A percentile compares a stretch with the other conserved stretches of the same genome.
These are phyloP conservation scores for Microtus richardsoni DNA, from an alignment of 2,113 vertebrate genomes.

Conservation along the genomic window DNA sequence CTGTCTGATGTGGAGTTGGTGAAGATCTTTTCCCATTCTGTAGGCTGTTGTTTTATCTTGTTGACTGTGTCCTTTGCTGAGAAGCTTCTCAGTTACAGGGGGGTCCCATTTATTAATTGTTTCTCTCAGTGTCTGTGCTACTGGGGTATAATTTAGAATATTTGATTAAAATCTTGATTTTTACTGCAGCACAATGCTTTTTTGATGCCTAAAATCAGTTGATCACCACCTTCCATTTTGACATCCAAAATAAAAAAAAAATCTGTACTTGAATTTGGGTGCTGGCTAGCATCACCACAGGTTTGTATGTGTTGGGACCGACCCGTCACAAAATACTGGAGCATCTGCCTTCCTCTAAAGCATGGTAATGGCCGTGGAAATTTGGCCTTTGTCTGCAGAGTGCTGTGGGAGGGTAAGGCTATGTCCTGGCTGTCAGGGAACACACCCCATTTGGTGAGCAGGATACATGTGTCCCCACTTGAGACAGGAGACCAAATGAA, in stretches of 20 bases:
- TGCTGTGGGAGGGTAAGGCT: not conserved
- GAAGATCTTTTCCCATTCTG: no score
- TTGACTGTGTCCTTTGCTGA: no score
- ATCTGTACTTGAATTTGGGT: not conserved
- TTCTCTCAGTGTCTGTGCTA: no score
- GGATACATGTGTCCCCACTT: fast-evolving
- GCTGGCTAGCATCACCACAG: not conserved
- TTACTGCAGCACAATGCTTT: not conserved
- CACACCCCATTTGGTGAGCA: not conserved
- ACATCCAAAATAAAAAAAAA: not conserved
- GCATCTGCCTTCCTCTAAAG: no score
- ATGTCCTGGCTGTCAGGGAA: not conserved
- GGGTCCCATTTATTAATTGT: no score
- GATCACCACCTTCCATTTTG: not conserved
- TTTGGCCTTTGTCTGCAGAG: not conserved
- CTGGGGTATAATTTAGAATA: no score
- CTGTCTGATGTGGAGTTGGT: no score
- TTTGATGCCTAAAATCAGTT: not conserved
- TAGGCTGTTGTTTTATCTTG: no score
- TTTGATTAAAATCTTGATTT: not conserved
- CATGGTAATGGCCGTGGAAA: no score
- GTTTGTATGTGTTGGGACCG: not conserved
- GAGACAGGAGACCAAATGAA: not conserved
- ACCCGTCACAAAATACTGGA: not conserved
- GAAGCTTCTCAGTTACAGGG: no score